Percentiles rank a stretch among this genome's conserved stretches.
These are phyloP conservation scores for Theristicus caerulescens DNA, from an alignment of 2,113 vertebrate species.

Conservation along the genomic window DNA sequence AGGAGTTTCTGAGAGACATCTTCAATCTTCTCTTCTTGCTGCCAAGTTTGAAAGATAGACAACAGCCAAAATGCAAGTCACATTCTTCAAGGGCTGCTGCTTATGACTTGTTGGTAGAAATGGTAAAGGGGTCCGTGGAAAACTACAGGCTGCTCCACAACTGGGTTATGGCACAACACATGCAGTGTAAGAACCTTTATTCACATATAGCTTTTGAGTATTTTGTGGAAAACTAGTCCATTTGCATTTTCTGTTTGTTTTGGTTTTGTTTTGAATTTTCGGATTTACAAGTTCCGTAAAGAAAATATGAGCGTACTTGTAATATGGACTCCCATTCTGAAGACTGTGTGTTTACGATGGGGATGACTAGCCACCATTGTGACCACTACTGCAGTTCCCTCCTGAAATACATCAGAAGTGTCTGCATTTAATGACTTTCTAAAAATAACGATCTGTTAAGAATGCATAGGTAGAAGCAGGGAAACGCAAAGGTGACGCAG, in stretches of 20 bases:
- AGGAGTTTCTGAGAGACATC: slow-evolving; percentile 96
- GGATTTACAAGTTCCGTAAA: neutral
- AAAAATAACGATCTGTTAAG: neutral
- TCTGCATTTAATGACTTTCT: neutral
- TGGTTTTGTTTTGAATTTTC: neutral
- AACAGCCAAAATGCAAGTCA: slow-evolving; percentile 97
- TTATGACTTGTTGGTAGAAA: slow-evolving; percentile 96
- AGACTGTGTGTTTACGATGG: neutral
- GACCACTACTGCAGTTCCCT: neutral
- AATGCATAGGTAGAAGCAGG: neutral
- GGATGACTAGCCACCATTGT: neutral
- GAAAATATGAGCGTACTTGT: neutral
- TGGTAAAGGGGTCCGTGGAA: slow-evolving; percentile 95
- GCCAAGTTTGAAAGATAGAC: slow-evolving; percentile 93
- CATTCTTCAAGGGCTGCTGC: slow-evolving; percentile 94
- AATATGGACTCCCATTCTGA: neutral
- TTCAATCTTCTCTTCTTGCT: slow-evolving; percentile 96
- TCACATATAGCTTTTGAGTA: neutral
- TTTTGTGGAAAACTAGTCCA: neutral
- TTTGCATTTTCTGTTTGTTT: neutral
- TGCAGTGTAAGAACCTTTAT: slow-evolving; percentile 88
- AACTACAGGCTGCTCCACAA: slow-evolving; percentile 98
- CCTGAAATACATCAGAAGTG: neutral
- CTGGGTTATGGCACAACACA: slow-evolving; percentile 99
- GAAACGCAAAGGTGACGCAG: neutral